These are phyloP conservation scores for Melinaea marsaeus DNA, from an alignment of 2,888 invertebrate species.

Conservation along the genomic window DNA sequence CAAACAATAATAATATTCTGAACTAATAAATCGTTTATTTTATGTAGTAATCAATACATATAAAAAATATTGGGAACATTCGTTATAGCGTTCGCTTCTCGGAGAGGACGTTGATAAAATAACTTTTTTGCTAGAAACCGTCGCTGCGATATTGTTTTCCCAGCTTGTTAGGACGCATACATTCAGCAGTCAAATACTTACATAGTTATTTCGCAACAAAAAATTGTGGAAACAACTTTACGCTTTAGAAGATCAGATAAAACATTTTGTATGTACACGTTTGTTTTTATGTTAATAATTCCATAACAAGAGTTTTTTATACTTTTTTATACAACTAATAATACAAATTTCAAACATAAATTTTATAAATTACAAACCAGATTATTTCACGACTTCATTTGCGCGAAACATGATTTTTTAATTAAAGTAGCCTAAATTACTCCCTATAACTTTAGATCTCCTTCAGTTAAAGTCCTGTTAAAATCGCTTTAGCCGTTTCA, in stretches of 20 bases:
- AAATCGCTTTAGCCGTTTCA: too few relatives aligned
- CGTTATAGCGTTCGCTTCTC: slow-evolving; percentile 14
- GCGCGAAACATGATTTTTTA: too few relatives aligned
- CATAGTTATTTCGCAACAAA: slow-evolving; percentile 56
- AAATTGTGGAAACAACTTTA: slow-evolving; percentile 26
- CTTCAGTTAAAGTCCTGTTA: too few relatives aligned
- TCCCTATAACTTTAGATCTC: too few relatives aligned
- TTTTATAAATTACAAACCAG: too few relatives aligned
- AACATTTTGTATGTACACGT: neutral
- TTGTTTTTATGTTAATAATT: too few relatives aligned
- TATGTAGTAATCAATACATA: neutral
- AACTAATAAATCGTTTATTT: neutral
- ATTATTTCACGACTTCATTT: too few relatives aligned
- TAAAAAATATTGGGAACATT: slow-evolving; percentile 10
- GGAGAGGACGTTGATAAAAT: slow-evolving; percentile 48
- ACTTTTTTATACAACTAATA: too few relatives aligned
- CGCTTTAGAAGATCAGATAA: slow-evolving; percentile 12
- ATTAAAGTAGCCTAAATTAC: too few relatives aligned
- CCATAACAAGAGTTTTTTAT: too few relatives aligned
- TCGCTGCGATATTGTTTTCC: slow-evolving; percentile 53
- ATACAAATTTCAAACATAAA: too few relatives aligned
- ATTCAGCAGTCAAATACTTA: slow-evolving; percentile 64
- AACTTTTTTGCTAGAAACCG: slow-evolving; percentile 51
- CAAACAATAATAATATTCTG: too few relatives aligned
- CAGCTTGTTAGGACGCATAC: slow-evolving; percentile 45